Evolutionary conservation across 1,140 invertebrate genomes (phyloP), one percentile per base, ranked within the genome.

Genomic region (Diorhabda elongata): DNA sequence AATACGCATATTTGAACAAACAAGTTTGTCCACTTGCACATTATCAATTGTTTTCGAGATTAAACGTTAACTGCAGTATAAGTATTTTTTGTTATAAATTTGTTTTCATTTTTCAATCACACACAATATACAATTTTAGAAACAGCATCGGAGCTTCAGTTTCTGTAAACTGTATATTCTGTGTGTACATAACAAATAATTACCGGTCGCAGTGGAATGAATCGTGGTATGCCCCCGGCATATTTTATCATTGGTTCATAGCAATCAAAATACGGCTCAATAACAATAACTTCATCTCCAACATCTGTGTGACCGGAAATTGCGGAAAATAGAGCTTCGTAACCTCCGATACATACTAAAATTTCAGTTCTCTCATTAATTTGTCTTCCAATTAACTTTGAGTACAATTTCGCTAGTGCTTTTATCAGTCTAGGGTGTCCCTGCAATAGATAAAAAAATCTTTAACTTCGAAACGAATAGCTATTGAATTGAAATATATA

Each of bases 221-320:
- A 98, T 64, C 89, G 90, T 1, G 95, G 90, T 41, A 88, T 85
- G 7, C 95, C 98, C 2, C 95, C 95, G 44, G 94, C 94, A 74
- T 89, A 88, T 75, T 84, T 87, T 2, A 98, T 91, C 92, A 99
- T 97, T 2, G 96, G 95, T 70, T 93, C 92, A 80, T 99, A 99
- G 78, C 96, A 98, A 81, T 99, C 98, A 81, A 97, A 99, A 82
- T 93, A 99, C 5, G 98, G 98, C 81, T 99, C 98, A 71, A 99
- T 96, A 44, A 99, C 95, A 70, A 98, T 97, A 71, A 97, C 96
- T 72, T 74, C 73, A 67, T 74, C 73, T 9, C 73, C 70, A 96
- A 95, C 82, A 74, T 91, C 90, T 5, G 97, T 88, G 76, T 95
- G 89, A 42, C 96, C 96, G 58, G 71, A 69, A 67, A 99, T 90